Base-by-base conservation (phyloP, 2,113 vertebrate species). In the Apeltes quadracus region DNA sequence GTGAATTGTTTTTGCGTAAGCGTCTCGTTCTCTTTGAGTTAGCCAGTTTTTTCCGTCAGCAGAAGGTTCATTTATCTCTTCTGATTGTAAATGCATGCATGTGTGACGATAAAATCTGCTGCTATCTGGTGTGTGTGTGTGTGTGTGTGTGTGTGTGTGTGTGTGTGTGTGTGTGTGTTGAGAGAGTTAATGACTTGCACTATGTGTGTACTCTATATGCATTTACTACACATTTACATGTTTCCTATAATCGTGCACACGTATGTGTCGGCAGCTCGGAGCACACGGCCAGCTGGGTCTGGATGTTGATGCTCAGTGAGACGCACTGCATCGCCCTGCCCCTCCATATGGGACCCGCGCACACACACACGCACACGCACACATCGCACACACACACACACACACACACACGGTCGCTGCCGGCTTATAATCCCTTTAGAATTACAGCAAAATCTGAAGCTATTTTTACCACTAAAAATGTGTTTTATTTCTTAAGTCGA, bases 311-410 rank as follows among this genome's bases (percentile, higher is more conserved):
- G 89, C 88, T 88, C 89, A 88, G 81, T 86, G 83, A 84, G 82
- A 83, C 64, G 78, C 64, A 76, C 78, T 85, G 78, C 82, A 83
- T 88, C 27, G 27, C 81, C 77, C 81, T 55, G 12, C 44, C 79
- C 72, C 81, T 84, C 90, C 91, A 91, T 92, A 90, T 92, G 91
- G 89, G 89, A 84, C 87, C 88, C 64, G 23, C 58, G 32, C 43
- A 15, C 16, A 7, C 20, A 14, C 46, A 38, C 46, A 1, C 46
- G 75, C 57, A 78, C 56, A 57, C 75, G 72, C 75, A 75, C 61
- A 51, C 79, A 71, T 38, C 81, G 39, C 55, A 46, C 29, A 84
- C 87, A 86, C 64, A 23, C 58, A 38, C 43, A 15, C 16, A 6
- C 20, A 14, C 46, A 38, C 46, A 1, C 46, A 43, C 55, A 46